These are phyloP conservation scores for Blera fallax DNA, from an alignment of 2,888 invertebrate species.

Conservation along the genomic window DNA sequence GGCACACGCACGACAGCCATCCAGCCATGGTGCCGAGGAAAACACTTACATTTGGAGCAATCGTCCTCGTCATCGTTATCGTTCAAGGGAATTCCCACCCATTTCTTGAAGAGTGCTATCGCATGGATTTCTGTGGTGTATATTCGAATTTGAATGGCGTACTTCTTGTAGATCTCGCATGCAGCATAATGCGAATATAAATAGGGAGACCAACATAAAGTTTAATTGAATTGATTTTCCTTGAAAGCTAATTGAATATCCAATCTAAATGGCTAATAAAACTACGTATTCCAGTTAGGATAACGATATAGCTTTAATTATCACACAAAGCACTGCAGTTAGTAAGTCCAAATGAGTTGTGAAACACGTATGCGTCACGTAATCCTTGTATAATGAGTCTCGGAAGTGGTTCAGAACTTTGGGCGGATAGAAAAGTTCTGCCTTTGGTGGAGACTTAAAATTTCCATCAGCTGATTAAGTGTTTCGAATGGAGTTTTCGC, in stretches of 20 bases:
- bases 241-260: constrained; percentile 31
- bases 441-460: constrained; percentile 19
- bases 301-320: constrained; percentile 27
- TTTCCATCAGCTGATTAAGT: constrained; percentile 10
- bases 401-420: background rate
- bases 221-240: constrained; percentile 57
- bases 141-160: constrained; percentile 19
- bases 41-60: constrained; percentile 1
- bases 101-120: background rate
- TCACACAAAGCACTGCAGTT: constrained; percentile 8
- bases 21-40: background rate
- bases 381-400: background rate
- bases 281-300: constrained; percentile 6
- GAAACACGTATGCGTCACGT: constrained; percentile 27
- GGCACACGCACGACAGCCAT: constrained; percentile 7
- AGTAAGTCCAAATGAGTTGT: background rate
- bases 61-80: constrained; percentile 1
- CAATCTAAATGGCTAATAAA: constrained; percentile 46
- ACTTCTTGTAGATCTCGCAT: background rate
- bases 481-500: constrained; percentile 12
- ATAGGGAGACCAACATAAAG: constrained; percentile 2
- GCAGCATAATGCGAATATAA: constrained; percentile 21
- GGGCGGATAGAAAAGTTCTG: background rate
- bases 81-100: background rate
- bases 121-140: constrained; percentile 32